Base-by-base conservation (phyloP, 2,888 invertebrate genomes). In the Cantharis lateralis region DNA sequence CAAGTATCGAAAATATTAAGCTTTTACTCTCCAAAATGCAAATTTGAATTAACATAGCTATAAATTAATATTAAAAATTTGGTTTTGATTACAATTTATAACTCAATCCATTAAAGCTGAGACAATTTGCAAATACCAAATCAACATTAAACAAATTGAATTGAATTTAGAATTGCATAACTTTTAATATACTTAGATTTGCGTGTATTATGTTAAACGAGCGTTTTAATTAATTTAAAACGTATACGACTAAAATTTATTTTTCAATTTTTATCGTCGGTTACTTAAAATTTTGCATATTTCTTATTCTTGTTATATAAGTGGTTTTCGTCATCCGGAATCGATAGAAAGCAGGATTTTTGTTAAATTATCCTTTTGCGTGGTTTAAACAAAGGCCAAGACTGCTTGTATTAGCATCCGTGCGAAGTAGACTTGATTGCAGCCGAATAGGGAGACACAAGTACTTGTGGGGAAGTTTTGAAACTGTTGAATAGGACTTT, bases 331-430 rank as follows among this genome's bases (percentile, higher is more conserved):
- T 66, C 66, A 61, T 24, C 18, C 71, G 63, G 48, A 66, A 72
- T 72, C 72, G 72, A 72, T 72, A 72, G 66, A 66, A 72, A 32
- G 62, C 72, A 32, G 66, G 66, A 72, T 72, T 72, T 72, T 72
- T 72, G 72, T 66, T 66, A 72, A 72, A 72, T 72, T 72, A 66
- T 66, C 66, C 72, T 48, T 62, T 71, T 63, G 66, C 72, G 72
- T 66, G 72, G 66, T 32, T 66, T 66, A 72, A 72, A 72, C 72
- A 72, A 72, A 72, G 72, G 66, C 28, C 48, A 28, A 63, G 63
- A 63, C 71, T 10, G 70, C 70, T 61, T 62, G 66, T 20, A 72
- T 72, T 66, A 66, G 64, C 72, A 72, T 72, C 28, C 66, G 66
- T 66, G 72, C 18, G 26, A 72, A 66, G 24, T 18, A 66, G 66